Evolutionary conservation across 2,797 vertebrate species (phyloP).

Genomic region (Nannoperca obscura): DNA sequence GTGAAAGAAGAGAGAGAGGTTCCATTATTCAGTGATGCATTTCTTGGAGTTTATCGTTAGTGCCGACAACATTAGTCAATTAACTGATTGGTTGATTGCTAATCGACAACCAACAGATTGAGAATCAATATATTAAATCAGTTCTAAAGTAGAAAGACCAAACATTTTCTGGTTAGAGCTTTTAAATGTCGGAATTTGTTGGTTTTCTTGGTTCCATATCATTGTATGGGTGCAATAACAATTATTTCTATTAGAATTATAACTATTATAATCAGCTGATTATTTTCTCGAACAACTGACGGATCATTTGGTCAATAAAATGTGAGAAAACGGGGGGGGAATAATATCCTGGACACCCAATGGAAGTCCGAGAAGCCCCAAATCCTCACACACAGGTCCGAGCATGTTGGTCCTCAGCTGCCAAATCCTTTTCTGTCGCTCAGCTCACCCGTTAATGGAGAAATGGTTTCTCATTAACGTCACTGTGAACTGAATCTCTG

Average conservation of each 20-base stretch:
- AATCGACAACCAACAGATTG: background rate
- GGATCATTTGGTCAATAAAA: background rate
- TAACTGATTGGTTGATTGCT: background rate
- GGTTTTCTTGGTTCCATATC: background rate
- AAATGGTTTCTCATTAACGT: background rate
- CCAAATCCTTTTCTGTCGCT: background rate
- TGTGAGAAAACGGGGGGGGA: background rate
- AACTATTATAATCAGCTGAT: background rate
- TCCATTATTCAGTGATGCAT: background rate
- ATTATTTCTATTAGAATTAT: background rate
- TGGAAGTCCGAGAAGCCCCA: background rate
- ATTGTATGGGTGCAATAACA: background rate
- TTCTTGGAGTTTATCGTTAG: background rate
- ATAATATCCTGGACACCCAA: background rate
- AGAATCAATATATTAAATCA: background rate
- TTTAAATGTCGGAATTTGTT: too few species aligned
- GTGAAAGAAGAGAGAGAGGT: background rate
- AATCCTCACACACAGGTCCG: too few species aligned
- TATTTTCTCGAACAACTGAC: background rate
- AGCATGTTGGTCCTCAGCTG: background rate
- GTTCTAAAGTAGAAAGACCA: background rate
- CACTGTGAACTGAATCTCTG: background rate
- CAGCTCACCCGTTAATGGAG: background rate
- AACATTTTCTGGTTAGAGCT: too few species aligned
- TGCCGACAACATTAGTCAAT: background rate